Evolutionary conservation across 2,113 vertebrate genomes (phyloP), one percentile per base, ranked within the genome.

Genomic region (Rutilus rutilus): DNA sequence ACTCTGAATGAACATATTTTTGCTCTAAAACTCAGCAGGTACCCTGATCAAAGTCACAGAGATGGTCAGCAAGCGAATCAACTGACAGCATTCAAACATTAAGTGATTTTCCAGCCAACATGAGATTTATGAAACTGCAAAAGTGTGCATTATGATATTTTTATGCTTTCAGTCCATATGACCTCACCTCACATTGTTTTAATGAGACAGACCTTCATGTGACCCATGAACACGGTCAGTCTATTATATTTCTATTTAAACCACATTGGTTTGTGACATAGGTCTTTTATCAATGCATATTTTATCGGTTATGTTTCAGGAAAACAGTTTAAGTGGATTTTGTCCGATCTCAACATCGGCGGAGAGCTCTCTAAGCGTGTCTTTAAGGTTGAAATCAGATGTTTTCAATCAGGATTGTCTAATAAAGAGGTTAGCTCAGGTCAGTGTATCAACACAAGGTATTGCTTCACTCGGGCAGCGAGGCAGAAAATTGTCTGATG

Each of bases 401-500:
- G 89, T 85, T 90, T 89, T 64, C 64, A 89, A 86, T 90, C 77
- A 89, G 75, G 30, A 78, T 19, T 65, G 77, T 90, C 62, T 87
- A 86, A 85, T 82, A 84, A 89, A 87, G 69, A 87, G 71, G 85
- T 82, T 81, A 76, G 75, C 85, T 71, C 59, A 85, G 86, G 84
- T 91, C 90, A 87, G n/a, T 60, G 71, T 88, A 87, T 89, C 85
- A 82, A 71, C 86, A 84, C 79, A 84, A 47, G 50, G 73, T 85
- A 87, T 86, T 60, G 77, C 87, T 86, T 84, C 79, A 57, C 65
- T 64, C 71, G 14, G 47, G 74, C 50, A 87, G 83, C 50, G 84
- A 86, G 85, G 86, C 81, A 65, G 85, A 91, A 91, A 90, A 89
- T 86, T 88, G 86, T 78, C 85, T 83, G 84, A 69, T 33, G 69